Base-by-base conservation (phyloP, 2,888 invertebrate species). In the Amitus sp. region DNA sequence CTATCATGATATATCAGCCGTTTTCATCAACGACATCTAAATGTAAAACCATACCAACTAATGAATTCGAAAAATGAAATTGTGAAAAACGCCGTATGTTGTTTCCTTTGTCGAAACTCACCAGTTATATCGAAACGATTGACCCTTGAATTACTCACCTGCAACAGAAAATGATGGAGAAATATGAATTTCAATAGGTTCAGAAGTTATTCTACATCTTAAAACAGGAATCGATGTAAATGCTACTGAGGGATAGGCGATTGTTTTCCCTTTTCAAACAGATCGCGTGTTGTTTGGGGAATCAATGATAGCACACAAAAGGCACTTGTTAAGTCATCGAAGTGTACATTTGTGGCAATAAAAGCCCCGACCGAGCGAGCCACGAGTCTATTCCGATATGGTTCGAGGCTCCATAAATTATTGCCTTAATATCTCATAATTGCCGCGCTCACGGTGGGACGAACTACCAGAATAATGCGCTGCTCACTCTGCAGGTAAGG, bases 361-460 rank as follows among this genome's bases (percentile, higher is more conserved):
- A 19, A 48, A 23, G 39, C 2, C 39, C 39, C 48, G 20, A 48
- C 39, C 27, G 15, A 15, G 27, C 39, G 45, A 52, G 62, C 58
- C 61, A 54, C 57, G 65, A 62, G 64, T 62, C 62, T 54, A 57
- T 62, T 53, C 54, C 53, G 59, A 66, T 66, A 71, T 70, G 71
- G 72, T 71, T 69, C 66, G 61, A 72, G 23, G 27, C 19, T 23
- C 39, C 73, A 77, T 77, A 77, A 77, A 77, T 77, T 77, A 77
- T 72, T 67, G 74, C 13, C 70, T 74, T 77, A 77, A 77, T 77
- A 77, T 77, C 75, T 77, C 76, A 74, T 77, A 77, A 77, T 77
- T 77, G 77, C 74, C 70, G 68, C 72, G 71, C 68, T 13, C 37
- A 15, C 15, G n/a, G 37, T 9, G 37, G 23, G 23, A 23, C 7